Conservation (phyloP, 2,888 invertebrate genomes). For the Zaprionus obscuricornis region DNA sequence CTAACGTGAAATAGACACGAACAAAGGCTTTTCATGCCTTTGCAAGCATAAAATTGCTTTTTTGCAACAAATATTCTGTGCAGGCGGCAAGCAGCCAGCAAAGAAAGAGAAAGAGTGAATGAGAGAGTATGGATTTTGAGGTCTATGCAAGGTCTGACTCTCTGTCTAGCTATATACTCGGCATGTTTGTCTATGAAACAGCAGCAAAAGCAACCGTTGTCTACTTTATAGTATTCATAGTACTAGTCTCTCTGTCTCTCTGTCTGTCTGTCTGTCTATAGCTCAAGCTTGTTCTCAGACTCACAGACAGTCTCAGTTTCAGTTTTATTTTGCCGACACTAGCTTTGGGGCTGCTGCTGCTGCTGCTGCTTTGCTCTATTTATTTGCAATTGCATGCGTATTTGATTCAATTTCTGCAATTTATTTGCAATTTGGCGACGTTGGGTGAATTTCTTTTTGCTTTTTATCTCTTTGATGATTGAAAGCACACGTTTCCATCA, state of each 20-base stretch:
- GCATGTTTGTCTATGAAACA: slow-evolving; percentile 46
- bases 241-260: slow-evolving; percentile 4
- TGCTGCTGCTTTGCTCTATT: slow-evolving; percentile 52
- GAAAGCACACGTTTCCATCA: slow-evolving; percentile 70
- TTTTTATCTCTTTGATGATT: slow-evolving; percentile 77
- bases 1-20: slow-evolving; percentile 81
- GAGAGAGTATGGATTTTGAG: background rate
- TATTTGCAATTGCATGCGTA: slow-evolving; percentile 78
- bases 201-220: slow-evolving; percentile 19
- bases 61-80: slow-evolving; percentile 75
- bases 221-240: slow-evolving; percentile 6
- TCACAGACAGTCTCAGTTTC: background rate
- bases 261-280: slow-evolving; percentile 50
- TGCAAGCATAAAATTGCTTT: slow-evolving; percentile 80
- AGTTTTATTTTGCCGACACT: slow-evolving; percentile 8
- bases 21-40: slow-evolving; percentile 80
- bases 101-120: too few relatives aligned
- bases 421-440: slow-evolving; percentile 80
- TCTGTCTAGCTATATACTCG: slow-evolving; percentile 25
- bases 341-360: slow-evolving; percentile 15
- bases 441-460: slow-evolving; percentile 41
- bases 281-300: slow-evolving; percentile 15
- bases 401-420: slow-evolving; percentile 82
- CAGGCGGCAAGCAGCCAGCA: slow-evolving; percentile 20
- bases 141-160: background rate